Evolutionary conservation across 2,113 vertebrate species (phyloP).

Genomic region (Pelobates fuscus): DNA sequence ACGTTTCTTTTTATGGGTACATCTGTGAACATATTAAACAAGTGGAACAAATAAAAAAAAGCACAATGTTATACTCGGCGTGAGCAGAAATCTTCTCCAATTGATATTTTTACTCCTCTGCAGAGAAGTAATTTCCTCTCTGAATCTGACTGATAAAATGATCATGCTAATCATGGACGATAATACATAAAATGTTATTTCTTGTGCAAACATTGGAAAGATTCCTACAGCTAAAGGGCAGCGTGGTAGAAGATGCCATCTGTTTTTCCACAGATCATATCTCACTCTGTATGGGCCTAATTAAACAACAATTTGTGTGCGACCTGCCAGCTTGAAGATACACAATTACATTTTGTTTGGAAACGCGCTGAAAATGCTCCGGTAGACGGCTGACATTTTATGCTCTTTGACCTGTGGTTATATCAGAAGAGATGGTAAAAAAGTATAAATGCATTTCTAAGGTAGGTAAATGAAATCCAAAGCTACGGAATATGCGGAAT

Average conservation of each 20-base stretch:
- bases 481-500: conserved; percentile 4
- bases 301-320: conserved; percentile 48
- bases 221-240: conserved; percentile 46
- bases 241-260: conserved; percentile 35
- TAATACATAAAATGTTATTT: conserved; percentile 48
- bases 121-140: conserved; percentile 42
- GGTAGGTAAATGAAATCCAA: conserved; percentile 34
- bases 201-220: conserved; percentile 46
- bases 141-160: conserved; percentile 34
- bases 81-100: conserved; percentile 12
- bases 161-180: conserved; percentile 44
- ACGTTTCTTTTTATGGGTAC: too few relatives aligned
- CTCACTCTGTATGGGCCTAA: conserved; percentile 48
- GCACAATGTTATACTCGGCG: background rate
- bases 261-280: conserved; percentile 47
- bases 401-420: conserved; percentile 32
- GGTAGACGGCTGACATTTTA: conserved; percentile 25
- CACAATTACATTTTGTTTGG: conserved; percentile 42
- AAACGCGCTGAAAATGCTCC: conserved; percentile 7
- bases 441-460: conserved; percentile 2
- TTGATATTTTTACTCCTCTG: conserved; percentile 29
- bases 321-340: conserved; percentile 36
- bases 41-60: too few relatives aligned
- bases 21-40: background rate
- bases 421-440: conserved; percentile 7